Evolutionary conservation across 2,113 vertebrate species (phyloP).

Genomic region (Halichoerus grypus): DNA sequence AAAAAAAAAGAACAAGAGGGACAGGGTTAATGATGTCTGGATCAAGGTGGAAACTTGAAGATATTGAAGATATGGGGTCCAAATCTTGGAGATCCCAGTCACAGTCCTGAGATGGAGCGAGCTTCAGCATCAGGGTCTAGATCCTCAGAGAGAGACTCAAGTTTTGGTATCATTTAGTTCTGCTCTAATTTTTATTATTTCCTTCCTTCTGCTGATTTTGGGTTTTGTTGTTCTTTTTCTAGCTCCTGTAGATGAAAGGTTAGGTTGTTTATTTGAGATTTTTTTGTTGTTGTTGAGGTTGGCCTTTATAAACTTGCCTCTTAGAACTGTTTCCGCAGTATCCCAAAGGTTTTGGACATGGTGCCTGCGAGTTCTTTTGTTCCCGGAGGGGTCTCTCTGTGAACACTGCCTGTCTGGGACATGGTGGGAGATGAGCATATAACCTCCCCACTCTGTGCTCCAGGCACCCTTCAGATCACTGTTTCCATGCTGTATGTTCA

Average conservation of each 20-base stretch:
- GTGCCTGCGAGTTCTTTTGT: not conserved
- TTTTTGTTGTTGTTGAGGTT: not conserved
- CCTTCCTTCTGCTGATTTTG: not conserved
- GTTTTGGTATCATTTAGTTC: not conserved
- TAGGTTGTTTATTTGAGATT: not conserved
- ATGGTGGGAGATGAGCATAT: not conserved
- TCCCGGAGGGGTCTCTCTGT: not conserved
- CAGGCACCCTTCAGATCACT: too few species aligned
- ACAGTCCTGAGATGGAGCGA: not conserved
- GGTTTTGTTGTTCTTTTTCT: not conserved
- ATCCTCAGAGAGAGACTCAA: not conserved
- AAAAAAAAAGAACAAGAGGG: not conserved
- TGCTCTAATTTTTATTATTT: not conserved
- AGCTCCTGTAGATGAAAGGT: not conserved
- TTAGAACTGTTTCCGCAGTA: not conserved
- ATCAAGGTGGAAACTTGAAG: constrained; percentile 73
- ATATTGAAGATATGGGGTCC: constrained; percentile 72
- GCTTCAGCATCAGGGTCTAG: not conserved
- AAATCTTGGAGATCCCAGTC: constrained; percentile 60
- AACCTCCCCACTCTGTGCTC: not conserved
- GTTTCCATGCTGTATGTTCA: too few species aligned
- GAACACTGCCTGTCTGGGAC: not conserved
- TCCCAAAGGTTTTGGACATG: not conserved
- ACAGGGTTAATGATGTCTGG: constrained; percentile 78
- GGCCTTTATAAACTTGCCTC: not conserved